Evolutionary conservation across 2,797 vertebrate genomes (phyloP).

Genomic region (Typhlichthys eigenmanni): DNA sequence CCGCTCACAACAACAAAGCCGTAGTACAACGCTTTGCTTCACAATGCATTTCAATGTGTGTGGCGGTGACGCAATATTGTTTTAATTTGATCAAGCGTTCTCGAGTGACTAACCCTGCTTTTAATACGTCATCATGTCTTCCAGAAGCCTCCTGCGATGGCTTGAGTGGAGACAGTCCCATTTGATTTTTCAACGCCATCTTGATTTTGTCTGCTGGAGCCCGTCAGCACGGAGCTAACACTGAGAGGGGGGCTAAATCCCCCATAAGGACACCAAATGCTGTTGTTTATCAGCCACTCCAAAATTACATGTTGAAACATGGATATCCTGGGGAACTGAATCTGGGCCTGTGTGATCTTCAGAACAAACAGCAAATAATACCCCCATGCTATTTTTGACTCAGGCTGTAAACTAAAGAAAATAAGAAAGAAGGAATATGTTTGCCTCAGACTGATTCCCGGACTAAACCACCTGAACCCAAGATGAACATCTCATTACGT

Average conservation of each 20-base stretch:
- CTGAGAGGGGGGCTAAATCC: constrained; percentile 74
- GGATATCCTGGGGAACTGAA: constrained; percentile 58
- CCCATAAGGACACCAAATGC: constrained; percentile 77
- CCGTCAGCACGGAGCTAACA: constrained; percentile 60
- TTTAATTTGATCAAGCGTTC: too few species aligned
- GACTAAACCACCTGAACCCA: constrained; percentile 13
- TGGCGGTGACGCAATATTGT: too few species aligned
- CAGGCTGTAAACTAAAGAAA: too few species aligned
- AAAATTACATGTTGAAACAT: constrained; percentile 47
- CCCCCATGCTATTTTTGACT: too few species aligned
- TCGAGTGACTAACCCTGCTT: too few species aligned
- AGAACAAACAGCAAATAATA: neutral
- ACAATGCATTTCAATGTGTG: too few species aligned
- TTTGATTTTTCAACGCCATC: constrained; percentile 43
- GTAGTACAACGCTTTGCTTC: too few species aligned
- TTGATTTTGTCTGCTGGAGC: constrained; percentile 55
- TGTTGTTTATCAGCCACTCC: constrained; percentile 74
- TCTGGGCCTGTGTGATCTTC: constrained; percentile 40
- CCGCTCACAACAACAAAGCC: too few species aligned
- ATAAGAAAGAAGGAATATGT: too few species aligned
- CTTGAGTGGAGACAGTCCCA: constrained; percentile 34
- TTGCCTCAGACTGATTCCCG: constrained; percentile 28
- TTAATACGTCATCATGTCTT: constrained; percentile 14
- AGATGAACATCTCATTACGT: constrained; percentile 40
- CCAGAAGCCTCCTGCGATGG: constrained; percentile 17